phyloP scores from a whole-genome alignment of 1,140 invertebrate species.

The Leptonema lineaticorne region DNA sequence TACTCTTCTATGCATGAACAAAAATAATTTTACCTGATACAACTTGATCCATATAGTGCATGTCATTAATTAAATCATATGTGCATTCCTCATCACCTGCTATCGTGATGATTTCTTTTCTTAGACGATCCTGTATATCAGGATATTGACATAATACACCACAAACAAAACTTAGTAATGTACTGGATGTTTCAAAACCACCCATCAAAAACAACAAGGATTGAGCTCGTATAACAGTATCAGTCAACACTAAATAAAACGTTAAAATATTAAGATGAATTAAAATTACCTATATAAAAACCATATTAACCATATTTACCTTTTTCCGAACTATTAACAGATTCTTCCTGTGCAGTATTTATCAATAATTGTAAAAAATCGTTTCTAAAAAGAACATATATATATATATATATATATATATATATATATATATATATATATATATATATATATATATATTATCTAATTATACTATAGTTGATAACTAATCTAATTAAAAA shows the following conservation, averaged over 20 bases:
- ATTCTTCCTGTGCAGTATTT: slow-evolving; percentile 47
- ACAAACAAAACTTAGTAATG: slow-evolving; percentile 57
- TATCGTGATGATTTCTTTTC: slow-evolving; percentile 59
- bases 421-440: too few relatives aligned
- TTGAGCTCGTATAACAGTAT: slow-evolving; percentile 52
- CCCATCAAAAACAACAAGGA: slow-evolving; percentile 54
- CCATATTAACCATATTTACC: too few relatives aligned
- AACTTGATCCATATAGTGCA: slow-evolving; percentile 59
- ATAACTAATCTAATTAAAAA: too few relatives aligned
- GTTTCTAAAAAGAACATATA: too few relatives aligned
- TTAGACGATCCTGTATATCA: slow-evolving; percentile 61
- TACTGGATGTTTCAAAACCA: slow-evolving; percentile 56
- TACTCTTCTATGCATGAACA: background rate
- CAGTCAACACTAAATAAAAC: slow-evolving; percentile 46
- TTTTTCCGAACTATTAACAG: slow-evolving; percentile 41
- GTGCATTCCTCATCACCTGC: slow-evolving; percentile 50
- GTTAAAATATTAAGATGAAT: background rate
- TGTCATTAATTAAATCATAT: slow-evolving; percentile 58
- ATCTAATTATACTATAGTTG: too few relatives aligned
- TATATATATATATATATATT: too few relatives aligned
- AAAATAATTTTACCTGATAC: slow-evolving; percentile 47
- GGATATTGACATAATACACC: slow-evolving; percentile 62
- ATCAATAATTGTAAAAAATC: slow-evolving; percentile 51
- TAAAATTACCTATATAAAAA: background rate
- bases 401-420: slow-evolving; percentile 38